These are phyloP conservation scores for Oegoconia quadripuncta DNA, from an alignment of 2,888 invertebrate genomes.

Conservation along the genomic window DNA sequence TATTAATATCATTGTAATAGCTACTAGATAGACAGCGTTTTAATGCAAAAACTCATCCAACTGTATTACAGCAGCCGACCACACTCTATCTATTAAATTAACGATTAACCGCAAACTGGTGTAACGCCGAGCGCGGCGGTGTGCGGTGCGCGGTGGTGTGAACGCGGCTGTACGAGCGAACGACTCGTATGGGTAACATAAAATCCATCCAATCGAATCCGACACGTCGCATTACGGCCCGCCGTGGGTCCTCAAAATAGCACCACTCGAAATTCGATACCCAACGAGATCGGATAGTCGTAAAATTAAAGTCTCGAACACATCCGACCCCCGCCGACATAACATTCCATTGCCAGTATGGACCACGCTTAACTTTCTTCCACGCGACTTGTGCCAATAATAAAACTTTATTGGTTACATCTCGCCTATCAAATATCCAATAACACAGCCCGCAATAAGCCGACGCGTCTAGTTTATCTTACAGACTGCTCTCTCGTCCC, in stretches of 20 bases:
- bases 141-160: constrained; percentile 30
- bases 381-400: constrained; percentile 56
- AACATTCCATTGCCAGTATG: constrained; percentile 12
- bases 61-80: constrained; percentile 4
- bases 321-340: constrained; percentile 22
- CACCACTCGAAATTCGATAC: constrained; percentile 70
- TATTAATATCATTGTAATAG: no score
- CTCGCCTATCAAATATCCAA: constrained; percentile 63
- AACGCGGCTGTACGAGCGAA: constrained; percentile 19
- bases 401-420: constrained; percentile 65
- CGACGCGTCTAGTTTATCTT: constrained; percentile 48
- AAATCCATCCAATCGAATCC: constrained; percentile 69
- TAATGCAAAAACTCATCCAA: neutral
- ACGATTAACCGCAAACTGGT: constrained; percentile 56
- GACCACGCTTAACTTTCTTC: constrained; percentile 38
- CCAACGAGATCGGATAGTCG: constrained; percentile 59
- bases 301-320: constrained; percentile 64
- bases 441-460: constrained; percentile 56
- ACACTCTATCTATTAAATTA: constrained; percentile 51
- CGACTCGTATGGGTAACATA: constrained; percentile 56
- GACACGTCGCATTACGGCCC: constrained; percentile 64
- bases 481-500: constrained; percentile 38
- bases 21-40: no score
- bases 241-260: constrained; percentile 57
- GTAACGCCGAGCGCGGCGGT: constrained; percentile 32